Conservation (phyloP, 2,888 invertebrate genomes). For the Achlya flavicornis region DNA sequence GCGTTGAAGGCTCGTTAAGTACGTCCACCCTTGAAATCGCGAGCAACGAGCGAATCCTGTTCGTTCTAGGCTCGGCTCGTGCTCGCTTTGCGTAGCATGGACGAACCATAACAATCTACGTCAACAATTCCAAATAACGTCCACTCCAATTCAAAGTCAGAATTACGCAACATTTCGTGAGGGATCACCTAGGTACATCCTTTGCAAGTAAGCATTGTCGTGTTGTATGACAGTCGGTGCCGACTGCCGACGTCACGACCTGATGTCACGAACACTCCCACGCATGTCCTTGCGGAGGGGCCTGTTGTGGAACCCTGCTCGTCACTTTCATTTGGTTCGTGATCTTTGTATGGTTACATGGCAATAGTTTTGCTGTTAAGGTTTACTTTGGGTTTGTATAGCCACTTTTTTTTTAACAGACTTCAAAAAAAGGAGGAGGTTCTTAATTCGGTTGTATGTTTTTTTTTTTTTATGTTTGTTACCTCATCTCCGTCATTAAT, state of each 20-base stretch:
- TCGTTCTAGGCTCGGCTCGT: too few relatives aligned
- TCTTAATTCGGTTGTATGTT: too few relatives aligned
- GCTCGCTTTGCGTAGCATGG: too few relatives aligned
- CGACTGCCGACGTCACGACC: slow-evolving; percentile 43
- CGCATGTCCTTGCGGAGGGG: slow-evolving; percentile 21
- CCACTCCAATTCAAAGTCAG: not conserved
- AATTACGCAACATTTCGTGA: slow-evolving; percentile 5
- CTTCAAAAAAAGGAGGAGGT: too few relatives aligned
- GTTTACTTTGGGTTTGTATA: too few relatives aligned
- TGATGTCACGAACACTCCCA: slow-evolving; percentile 31
- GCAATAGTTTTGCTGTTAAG: not conserved
- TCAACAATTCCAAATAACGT: not conserved
- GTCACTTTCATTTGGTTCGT: slow-evolving; percentile 25
- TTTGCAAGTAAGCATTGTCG: slow-evolving; percentile 26
- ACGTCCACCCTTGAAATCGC: too few relatives aligned
- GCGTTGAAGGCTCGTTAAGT: too few relatives aligned
- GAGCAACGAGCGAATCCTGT: too few relatives aligned
- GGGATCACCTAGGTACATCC: not conserved
- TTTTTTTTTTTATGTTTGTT: too few relatives aligned
- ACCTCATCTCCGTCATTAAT: too few relatives aligned
- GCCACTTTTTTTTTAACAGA: too few relatives aligned
- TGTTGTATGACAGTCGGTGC: slow-evolving; percentile 26
- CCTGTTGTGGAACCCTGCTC: slow-evolving; percentile 17
- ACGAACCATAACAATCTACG: not conserved
- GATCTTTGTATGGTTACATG: not conserved